Percentiles rank a stretch among this genome's conserved stretches.
Conservation (phyloP, 2,113 vertebrate genomes). For the Semicossyphus pulcher region DNA sequence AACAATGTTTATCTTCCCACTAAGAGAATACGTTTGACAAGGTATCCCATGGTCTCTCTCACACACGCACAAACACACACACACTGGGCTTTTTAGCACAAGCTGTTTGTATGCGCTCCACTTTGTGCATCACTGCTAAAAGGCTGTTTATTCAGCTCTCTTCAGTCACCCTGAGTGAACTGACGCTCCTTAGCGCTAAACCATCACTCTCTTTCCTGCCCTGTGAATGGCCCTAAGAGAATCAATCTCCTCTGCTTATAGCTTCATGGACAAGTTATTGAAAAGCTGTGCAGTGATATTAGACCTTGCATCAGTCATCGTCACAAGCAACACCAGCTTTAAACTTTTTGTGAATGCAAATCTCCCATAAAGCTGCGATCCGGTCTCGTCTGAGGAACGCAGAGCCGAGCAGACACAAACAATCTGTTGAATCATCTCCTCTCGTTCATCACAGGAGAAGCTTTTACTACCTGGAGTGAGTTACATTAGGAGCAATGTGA, state of each 20-base stretch:
- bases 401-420: neutral
- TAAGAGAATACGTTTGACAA: slow-evolving; percentile 63
- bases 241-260: slow-evolving; percentile 51
- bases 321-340: slow-evolving; percentile 17
- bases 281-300: slow-evolving; percentile 15
- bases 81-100: slow-evolving; percentile 39
- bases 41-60: slow-evolving; percentile 45
- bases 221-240: slow-evolving; percentile 32
- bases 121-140: slow-evolving; percentile 74
- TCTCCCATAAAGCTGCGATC: slow-evolving; percentile 12
- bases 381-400: neutral
- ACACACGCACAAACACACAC: slow-evolving; percentile 35
- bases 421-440: slow-evolving; percentile 33
- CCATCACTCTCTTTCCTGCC: slow-evolving; percentile 50
- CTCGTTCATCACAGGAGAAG: slow-evolving; percentile 38
- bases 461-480: slow-evolving; percentile 53
- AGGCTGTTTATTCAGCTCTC: slow-evolving; percentile 74
- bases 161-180: slow-evolving; percentile 71
- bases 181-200: slow-evolving; percentile 30
- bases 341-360: slow-evolving; percentile 8
- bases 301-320: slow-evolving; percentile 32
- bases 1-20: slow-evolving; percentile 74
- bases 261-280: slow-evolving; percentile 15
- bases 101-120: slow-evolving; percentile 65
- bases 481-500: slow-evolving; percentile 29